A percentile compares a stretch with the other conserved stretches of the same genome.
phyloP scores from a whole-genome alignment of 2,797 vertebrate genomes.

The Halcyon badia region DNA sequence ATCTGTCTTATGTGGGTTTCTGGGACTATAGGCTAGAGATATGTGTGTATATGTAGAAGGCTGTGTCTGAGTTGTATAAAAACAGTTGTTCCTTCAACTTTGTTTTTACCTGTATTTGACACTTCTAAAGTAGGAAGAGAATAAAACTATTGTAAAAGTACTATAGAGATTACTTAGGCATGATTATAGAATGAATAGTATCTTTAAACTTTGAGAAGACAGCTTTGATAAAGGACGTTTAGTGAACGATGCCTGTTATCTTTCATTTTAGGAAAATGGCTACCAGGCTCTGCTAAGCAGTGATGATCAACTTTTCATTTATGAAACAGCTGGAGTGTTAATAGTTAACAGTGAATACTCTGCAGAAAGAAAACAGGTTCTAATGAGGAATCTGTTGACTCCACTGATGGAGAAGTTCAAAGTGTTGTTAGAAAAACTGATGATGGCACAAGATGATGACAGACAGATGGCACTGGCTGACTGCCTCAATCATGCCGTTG shows the following conservation, averaged over 20 bases:
- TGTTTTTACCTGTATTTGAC: neutral
- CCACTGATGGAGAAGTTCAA: slow-evolving; percentile 95
- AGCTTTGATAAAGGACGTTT: neutral
- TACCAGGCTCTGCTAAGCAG: slow-evolving; percentile 92
- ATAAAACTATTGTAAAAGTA: neutral
- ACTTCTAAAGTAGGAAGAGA: neutral
- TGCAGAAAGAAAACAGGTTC: slow-evolving; percentile 90
- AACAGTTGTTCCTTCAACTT: neutral
- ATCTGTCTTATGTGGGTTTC: neutral
- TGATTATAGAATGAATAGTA: neutral
- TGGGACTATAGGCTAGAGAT: neutral
- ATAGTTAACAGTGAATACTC: slow-evolving; percentile 94
- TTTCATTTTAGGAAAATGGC: slow-evolving; percentile 90
- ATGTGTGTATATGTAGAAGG: neutral
- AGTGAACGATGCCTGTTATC: slow-evolving; percentile 6
- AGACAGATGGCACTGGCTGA: slow-evolving; percentile 90
- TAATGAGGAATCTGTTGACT: slow-evolving; percentile 94
- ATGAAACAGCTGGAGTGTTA: slow-evolving; percentile 94
- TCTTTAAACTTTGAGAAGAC: neutral
- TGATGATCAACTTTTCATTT: slow-evolving; percentile 98
- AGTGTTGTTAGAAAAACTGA: slow-evolving; percentile 90
- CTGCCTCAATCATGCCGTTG: slow-evolving; percentile 95
- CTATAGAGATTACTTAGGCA: neutral
- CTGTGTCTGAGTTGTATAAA: neutral
- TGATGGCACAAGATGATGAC: slow-evolving; percentile 90